A percentile compares a stretch with the other conserved stretches of the same genome.
phyloP scores from a whole-genome alignment of 2,888 invertebrate species.

The Deilephila elpenor region DNA sequence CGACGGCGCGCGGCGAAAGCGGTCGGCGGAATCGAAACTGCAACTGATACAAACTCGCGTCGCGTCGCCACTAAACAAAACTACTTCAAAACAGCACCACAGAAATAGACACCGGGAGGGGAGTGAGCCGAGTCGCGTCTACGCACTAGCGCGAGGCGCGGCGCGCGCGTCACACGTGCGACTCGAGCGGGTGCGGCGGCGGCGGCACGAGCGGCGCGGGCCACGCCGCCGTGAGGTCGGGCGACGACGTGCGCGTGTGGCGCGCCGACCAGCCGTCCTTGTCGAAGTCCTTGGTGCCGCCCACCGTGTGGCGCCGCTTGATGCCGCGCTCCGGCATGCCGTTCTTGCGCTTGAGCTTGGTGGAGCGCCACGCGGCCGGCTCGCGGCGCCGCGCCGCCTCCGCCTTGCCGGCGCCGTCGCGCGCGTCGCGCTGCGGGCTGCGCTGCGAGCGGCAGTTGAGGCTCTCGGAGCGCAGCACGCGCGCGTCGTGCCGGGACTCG shows the following conservation, averaged over 20 bases:
- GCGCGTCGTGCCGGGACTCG: slow-evolving; percentile 77
- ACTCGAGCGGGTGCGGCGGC: slow-evolving; percentile 65
- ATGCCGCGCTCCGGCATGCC: slow-evolving; percentile 93
- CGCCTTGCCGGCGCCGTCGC: slow-evolving; percentile 81
- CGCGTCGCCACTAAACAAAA: slow-evolving; percentile 53
- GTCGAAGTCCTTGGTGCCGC: slow-evolving; percentile 94
- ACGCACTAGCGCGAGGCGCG: slow-evolving; percentile 33
- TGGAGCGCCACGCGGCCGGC: slow-evolving; percentile 80
- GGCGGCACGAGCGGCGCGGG: slow-evolving; percentile 64
- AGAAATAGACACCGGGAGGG: slow-evolving; percentile 23
- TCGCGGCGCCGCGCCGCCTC: slow-evolving; percentile 88
- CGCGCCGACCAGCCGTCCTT: slow-evolving; percentile 86
- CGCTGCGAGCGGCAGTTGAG: slow-evolving; percentile 79
- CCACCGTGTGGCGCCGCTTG: slow-evolving; percentile 95
- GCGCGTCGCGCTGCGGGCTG: slow-evolving; percentile 48
- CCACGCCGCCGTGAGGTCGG: slow-evolving; percentile 81
- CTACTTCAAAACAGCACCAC: slow-evolving; percentile 56
- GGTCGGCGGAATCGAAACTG: slow-evolving; percentile 41
- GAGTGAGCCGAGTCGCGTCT: background rate
- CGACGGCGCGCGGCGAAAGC: slow-evolving; percentile 28
- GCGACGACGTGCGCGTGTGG: slow-evolving; percentile 85
- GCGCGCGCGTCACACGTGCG: slow-evolving; percentile 52
- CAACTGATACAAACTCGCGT: slow-evolving; percentile 46
- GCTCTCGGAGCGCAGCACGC: slow-evolving; percentile 86
- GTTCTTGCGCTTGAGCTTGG: slow-evolving; percentile 89